Base-by-base conservation (phyloP, 53 echinoderm and acorn worm species). In the Astropecten irregularis region DNA sequence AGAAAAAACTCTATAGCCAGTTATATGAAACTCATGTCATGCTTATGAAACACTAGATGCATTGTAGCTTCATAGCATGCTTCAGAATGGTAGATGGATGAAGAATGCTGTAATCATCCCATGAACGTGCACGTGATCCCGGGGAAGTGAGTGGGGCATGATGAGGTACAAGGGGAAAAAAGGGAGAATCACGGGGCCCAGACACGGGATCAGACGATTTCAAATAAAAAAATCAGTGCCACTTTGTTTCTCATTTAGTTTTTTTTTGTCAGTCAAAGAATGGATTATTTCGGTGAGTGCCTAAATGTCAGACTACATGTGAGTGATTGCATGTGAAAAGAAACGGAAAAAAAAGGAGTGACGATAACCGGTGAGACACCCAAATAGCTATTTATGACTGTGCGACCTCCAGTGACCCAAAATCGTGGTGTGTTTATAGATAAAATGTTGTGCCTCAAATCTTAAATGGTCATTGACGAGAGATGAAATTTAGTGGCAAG, bases 1-100 rank as follows among this genome's bases (percentile, higher is more conserved):
- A n/a, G n/a, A n/a, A n/a, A n/a, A n/a, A n/a, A n/a, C n/a, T n/a
- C n/a, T n/a, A n/a, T n/a, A n/a, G n/a, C n/a, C n/a, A n/a, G n/a
- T n/a, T n/a, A 42, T 55, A 18, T 14, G 16, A 73, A 55, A 30
- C 18, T 56, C 40, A 57, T 13, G 40, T 36, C 74, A 74, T 74
- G 74, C 74, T 57, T 38, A 28, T 57, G 57, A 55, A 74, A 39
- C 28, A 57, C 20, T 21, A 74, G 55, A 53, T 56, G 35, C 13
- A 74, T 55, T 50, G 74, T 14, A 39, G 74, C 55, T 55, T 27
- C n/a, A n/a, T n/a, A 26, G 33, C 74, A 74, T 74, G 74, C 74
- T 55, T 74, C n/a, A 74, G 28, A 49, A n/a, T n/a, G n/a, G n/a
- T n/a, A 49, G 70, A 29, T 32, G 49, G 49, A 49, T 50, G 31